phyloP scores from a whole-genome alignment of 2,888 invertebrate species.

The Sinodicranocentrus sp. region DNA sequence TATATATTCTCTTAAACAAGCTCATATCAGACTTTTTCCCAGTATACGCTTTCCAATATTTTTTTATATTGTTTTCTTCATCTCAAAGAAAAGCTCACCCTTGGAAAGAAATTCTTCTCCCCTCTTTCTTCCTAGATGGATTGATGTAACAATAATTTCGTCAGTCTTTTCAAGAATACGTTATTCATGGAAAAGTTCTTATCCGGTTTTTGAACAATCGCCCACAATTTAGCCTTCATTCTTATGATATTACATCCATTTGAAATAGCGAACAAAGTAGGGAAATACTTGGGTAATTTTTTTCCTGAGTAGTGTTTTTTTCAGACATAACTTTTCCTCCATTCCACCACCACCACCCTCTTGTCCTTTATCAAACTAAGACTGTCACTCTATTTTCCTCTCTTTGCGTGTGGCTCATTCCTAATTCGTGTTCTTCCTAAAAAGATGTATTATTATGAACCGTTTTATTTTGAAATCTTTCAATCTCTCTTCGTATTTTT shows the following conservation, averaged over 20 bases:
- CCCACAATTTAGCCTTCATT: constrained; percentile 24
- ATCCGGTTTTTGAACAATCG: constrained; percentile 30
- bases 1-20: neutral
- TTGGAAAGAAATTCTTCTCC: neutral
- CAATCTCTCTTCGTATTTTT: constrained; percentile 36
- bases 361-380: constrained; percentile 41
- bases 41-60: too few relatives aligned
- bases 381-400: constrained; percentile 51
- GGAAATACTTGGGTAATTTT: constrained; percentile 32
- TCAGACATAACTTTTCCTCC: constrained; percentile 44
- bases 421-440: constrained; percentile 54
- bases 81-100: neutral
- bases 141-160: constrained; percentile 34
- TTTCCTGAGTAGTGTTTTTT: constrained; percentile 2
- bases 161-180: constrained; percentile 3
- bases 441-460: constrained; percentile 57
- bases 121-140: neutral
- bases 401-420: constrained; percentile 48
- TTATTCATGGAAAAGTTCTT: constrained; percentile 16
- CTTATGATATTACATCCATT: neutral
- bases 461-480: constrained; percentile 64
- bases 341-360: neutral
- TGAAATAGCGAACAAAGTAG: constrained; percentile 5
- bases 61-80: too few relatives aligned
- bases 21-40: too few relatives aligned